These are phyloP conservation scores for Oreotrochilus melanogaster DNA, from an alignment of 2,113 vertebrate species.

Conservation along the genomic window DNA sequence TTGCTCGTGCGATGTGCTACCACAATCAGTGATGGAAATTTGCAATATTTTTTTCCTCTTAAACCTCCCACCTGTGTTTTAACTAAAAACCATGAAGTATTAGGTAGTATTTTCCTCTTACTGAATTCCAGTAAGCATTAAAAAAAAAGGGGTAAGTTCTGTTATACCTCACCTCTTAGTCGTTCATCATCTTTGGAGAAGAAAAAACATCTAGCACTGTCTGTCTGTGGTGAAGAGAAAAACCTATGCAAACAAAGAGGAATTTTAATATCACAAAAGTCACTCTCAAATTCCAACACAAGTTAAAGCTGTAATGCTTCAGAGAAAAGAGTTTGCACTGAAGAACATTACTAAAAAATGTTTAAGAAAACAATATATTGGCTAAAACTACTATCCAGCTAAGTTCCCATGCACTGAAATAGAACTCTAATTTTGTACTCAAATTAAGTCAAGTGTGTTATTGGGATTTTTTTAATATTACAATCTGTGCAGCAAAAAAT, in stretches of 20 bases:
- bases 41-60: neutral
- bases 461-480: neutral
- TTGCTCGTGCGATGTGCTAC: neutral
- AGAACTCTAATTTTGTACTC: neutral
- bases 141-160: neutral
- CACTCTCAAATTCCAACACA: neutral
- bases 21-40: neutral
- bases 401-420: neutral
- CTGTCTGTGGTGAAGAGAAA: slow-evolving; percentile 27
- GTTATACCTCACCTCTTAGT: slow-evolving; percentile 86
- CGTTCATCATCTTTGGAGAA: slow-evolving; percentile 84
- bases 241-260: slow-evolving; percentile 65
- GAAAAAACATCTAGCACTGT: slow-evolving; percentile 83
- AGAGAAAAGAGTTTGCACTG: neutral
- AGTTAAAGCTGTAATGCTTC: neutral
- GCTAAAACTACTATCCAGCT: neutral
- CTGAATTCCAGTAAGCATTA: neutral
- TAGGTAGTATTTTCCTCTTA: neutral
- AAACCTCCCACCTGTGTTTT: neutral
- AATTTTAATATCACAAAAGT: neutral
- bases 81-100: neutral
- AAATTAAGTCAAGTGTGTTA: neutral
- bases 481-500: neutral
- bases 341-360: neutral
- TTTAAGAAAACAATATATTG: neutral